These are phyloP conservation scores for Encarsia formosa DNA, from an alignment of 2,888 invertebrate species.

Conservation along the genomic window DNA sequence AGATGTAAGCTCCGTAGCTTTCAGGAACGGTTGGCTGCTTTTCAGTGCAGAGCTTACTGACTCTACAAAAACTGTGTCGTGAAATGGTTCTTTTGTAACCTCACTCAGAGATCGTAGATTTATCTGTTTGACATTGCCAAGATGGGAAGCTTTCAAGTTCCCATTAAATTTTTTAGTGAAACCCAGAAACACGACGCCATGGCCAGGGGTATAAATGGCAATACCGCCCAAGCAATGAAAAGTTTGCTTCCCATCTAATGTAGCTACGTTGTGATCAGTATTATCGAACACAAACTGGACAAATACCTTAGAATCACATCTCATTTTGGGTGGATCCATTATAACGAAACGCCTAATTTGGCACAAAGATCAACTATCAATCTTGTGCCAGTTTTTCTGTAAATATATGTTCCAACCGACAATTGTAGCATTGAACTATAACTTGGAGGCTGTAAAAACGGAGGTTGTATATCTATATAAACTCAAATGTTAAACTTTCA, in stretches of 20 bases:
- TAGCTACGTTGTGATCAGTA: constrained; percentile 27
- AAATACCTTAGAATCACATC: not conserved
- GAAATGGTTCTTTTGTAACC: not conserved
- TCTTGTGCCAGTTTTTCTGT: constrained; percentile 16
- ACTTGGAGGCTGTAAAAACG: too few species aligned
- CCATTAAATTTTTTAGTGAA: not conserved
- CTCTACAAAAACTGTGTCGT: not conserved
- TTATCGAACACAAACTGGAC: constrained; percentile 26
- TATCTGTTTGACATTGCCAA: too few species aligned
- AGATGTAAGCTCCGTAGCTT: not conserved
- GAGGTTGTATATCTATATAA: too few species aligned
- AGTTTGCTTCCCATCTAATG: constrained; percentile 19
- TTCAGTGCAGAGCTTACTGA: not conserved
- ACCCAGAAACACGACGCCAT: too few species aligned
- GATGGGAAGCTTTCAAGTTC: not conserved
- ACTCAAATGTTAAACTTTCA: too few species aligned
- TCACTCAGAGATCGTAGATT: not conserved
- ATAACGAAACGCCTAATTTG: constrained; percentile 4
- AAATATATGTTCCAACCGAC: constrained; percentile 15
- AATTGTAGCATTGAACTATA: constrained; percentile 20
- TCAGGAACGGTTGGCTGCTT: too few species aligned
- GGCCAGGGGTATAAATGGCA: too few species aligned
- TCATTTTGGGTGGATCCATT: not conserved
- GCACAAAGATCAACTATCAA: constrained; percentile 12
- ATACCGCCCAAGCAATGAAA: too few species aligned